Conservation (phyloP, 2,797 vertebrate species). For the Gymnothorax javanicus region DNA sequence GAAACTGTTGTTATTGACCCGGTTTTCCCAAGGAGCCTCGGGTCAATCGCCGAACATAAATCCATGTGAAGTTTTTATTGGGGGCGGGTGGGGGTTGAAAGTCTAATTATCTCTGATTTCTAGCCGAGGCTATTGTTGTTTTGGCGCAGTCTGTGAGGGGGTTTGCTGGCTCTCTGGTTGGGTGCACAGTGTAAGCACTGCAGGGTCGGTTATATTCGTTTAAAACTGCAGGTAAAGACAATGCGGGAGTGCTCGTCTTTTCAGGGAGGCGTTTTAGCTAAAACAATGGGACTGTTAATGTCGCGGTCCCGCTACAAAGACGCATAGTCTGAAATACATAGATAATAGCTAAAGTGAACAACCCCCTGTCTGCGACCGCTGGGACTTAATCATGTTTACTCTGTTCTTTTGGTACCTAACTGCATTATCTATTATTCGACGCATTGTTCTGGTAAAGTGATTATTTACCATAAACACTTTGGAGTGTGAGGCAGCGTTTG, state of each 20-base stretch:
- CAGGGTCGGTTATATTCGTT: not conserved
- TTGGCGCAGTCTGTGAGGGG: not conserved
- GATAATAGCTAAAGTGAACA: not conserved
- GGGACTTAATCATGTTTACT: not conserved
- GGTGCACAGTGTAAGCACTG: not conserved
- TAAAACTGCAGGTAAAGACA: not conserved
- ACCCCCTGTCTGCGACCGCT: not conserved
- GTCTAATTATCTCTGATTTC: conserved; percentile 10
- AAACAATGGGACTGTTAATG: conserved; percentile 2
- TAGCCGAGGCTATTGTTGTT: conserved; percentile 9
- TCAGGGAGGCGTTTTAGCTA: not conserved
- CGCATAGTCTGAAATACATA: not conserved
- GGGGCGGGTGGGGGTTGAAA: conserved; percentile 7
- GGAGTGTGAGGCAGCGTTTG: not conserved
- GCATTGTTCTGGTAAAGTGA: not conserved
- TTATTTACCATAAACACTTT: conserved; percentile 10
- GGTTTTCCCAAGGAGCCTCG: not conserved
- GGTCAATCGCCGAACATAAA: not conserved
- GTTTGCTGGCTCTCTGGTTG: not conserved
- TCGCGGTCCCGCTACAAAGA: not conserved
- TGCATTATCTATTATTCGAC: not conserved
- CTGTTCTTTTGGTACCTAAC: not conserved
- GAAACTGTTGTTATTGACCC: not conserved
- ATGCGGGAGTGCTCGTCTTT: not conserved
- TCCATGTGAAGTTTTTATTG: conserved; percentile 9